phyloP scores from a whole-genome alignment of 2,888 invertebrate species.

The Abrostola triplasia region DNA sequence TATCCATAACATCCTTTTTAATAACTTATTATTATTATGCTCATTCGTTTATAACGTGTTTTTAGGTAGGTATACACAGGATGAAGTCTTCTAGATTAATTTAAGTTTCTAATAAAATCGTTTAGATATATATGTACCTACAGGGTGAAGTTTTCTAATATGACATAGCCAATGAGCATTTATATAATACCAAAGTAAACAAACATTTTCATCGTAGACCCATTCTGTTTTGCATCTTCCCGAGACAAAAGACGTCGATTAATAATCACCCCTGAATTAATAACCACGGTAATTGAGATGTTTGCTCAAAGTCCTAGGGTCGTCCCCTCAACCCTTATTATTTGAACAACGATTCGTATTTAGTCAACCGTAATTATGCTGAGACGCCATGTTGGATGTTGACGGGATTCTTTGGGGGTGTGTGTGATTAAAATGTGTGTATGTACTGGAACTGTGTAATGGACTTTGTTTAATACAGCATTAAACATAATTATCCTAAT shows the following conservation, averaged over 20 bases:
- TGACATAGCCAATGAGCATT: too few species aligned
- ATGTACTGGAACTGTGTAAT: background rate
- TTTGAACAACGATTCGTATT: slow-evolving; percentile 81
- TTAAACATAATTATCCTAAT: too few species aligned
- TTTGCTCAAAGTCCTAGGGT: slow-evolving; percentile 77
- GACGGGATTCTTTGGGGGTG: slow-evolving; percentile 54
- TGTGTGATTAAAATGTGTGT: slow-evolving; percentile 26
- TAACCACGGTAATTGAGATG: slow-evolving; percentile 86
- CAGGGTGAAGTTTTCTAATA: too few species aligned
- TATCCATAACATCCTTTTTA: too few species aligned
- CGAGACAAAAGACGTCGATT: slow-evolving; percentile 71
- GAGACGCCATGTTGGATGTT: slow-evolving; percentile 66
- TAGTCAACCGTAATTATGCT: slow-evolving; percentile 84
- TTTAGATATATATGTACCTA: too few species aligned
- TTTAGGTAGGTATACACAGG: too few species aligned
- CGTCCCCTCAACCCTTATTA: slow-evolving; percentile 68
- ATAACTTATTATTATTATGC: too few species aligned
- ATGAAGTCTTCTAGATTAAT: too few species aligned
- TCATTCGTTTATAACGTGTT: too few species aligned
- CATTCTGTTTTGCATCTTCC: slow-evolving; percentile 51
- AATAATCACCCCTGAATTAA: slow-evolving; percentile 82
- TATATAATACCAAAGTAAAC: slow-evolving; percentile 20
- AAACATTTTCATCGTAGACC: slow-evolving; percentile 9
- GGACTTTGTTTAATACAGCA: background rate
- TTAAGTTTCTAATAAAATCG: too few species aligned